These are phyloP conservation scores for Amphipyra berbera DNA, from an alignment of 2,888 invertebrate species.

Conservation along the genomic window DNA sequence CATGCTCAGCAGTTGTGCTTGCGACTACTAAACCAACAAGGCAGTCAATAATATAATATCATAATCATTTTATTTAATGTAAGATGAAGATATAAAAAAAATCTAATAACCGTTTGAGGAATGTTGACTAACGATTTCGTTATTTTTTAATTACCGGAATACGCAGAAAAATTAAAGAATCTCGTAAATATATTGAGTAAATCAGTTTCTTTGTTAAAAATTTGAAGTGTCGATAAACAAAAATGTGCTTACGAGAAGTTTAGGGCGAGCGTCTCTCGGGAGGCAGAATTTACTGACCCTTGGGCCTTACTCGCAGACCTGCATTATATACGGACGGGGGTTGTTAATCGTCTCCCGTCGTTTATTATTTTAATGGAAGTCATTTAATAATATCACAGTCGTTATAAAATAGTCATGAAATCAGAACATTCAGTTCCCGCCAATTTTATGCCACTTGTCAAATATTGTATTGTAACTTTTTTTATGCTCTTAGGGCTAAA, in stretches of 20 bases:
- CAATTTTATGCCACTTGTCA: conserved; percentile 9
- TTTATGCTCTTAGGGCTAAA: not conserved
- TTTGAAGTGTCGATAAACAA: conserved; percentile 23
- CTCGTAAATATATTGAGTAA: too few species aligned
- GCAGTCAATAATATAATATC: too few species aligned
- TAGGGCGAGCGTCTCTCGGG: conserved; percentile 24
- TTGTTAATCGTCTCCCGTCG: conserved; percentile 40
- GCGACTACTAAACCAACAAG: too few species aligned
- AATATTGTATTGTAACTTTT: not conserved
- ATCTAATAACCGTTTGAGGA: too few species aligned
- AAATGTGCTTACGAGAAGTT: conserved; percentile 27
- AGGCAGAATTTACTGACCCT: conserved; percentile 47
- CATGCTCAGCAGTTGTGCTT: too few species aligned
- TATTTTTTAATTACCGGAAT: too few species aligned
- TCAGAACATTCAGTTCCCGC: conserved; percentile 7
- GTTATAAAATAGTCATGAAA: conserved; percentile 1
- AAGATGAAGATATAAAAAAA: too few species aligned
- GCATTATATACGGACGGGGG: conserved; percentile 49
- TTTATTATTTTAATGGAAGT: conserved; percentile 55
- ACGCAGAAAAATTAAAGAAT: too few species aligned
- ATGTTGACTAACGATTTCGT: too few species aligned
- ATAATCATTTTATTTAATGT: too few species aligned
- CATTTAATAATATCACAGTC: conserved; percentile 36
- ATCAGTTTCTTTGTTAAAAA: conserved; percentile 1
- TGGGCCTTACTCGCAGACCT: conserved; percentile 44